Base-by-base conservation (phyloP, 2,888 invertebrate genomes). In the Piscicola geometra region DNA sequence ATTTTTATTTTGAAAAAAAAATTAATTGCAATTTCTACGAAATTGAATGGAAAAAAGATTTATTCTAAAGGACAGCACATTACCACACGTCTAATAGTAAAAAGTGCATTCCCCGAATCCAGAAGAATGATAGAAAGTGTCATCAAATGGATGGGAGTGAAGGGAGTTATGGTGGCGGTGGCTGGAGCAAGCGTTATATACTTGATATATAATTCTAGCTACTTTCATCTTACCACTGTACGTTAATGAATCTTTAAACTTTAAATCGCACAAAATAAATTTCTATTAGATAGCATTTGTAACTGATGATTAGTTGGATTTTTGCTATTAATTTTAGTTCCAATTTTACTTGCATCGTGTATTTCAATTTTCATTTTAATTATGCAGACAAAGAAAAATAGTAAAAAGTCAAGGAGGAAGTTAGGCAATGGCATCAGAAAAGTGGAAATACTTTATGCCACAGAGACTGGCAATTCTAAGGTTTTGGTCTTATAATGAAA, bases 401-500 rank as follows among this genome's bases (percentile, higher is more conserved):
- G 60, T 56, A 56, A 56, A 56, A 56, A 21, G 25, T 18, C n/a
- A 56, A 5, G n/a, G n/a, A 56, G n/a, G n/a, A 56, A 56, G 25
- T 15, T 15, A 28, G 28, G n/a, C 52, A 9, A 1, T 28, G 56
- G 66, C 32, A 33, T 76, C 50, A 75, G 69, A 28, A 56, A 60
- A 66, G 21, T 80, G 9, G 79, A 75, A 71, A 76, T 78, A 35
- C 76, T 79, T 64, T 80, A 77, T 78, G 79, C 76, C 50, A 77
- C 79, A 56, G 78, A 78, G 71, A 79, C 78, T 12, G 79, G 79
- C 35, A 79, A 67, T 32, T 77, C 79, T 3, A 78, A 79, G 77
- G 80, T 80, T 25, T n/a, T n/a, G n/a, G n/a, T n/a, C n/a, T n/a
- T n/a, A n/a, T n/a, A n/a, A n/a, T n/a, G n/a, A n/a, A n/a, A n/a